phyloP scores from a whole-genome alignment of 2,113 vertebrate genomes.

The Leptosomus discolor region DNA sequence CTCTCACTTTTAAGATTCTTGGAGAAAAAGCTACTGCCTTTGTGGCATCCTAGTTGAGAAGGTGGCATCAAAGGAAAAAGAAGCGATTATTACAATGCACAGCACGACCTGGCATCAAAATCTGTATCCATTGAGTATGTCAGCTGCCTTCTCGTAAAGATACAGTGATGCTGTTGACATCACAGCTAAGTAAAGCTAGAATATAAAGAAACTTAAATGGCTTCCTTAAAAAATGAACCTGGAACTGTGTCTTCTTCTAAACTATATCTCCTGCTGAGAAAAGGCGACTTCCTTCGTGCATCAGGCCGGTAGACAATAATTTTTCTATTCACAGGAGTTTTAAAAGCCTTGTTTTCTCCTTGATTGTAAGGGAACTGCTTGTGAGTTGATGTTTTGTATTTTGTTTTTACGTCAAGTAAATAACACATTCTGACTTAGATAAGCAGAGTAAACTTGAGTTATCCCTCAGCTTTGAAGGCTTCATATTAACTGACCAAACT shows the following conservation, averaged over 20 bases:
- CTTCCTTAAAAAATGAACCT: conserved; percentile 61
- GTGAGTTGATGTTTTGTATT: conserved; percentile 1
- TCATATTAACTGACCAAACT: background rate
- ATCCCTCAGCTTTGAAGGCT: background rate
- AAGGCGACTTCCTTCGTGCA: conserved; percentile 2
- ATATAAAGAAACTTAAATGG: conserved; percentile 56
- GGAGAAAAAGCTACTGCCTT: background rate
- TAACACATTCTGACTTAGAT: background rate
- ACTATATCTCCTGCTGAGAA: conserved; percentile 28
- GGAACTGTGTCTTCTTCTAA: conserved; percentile 60
- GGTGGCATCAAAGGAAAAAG: background rate
- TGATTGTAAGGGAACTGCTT: conserved; percentile 54
- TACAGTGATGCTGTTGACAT: conserved; percentile 16
- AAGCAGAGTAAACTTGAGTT: background rate
- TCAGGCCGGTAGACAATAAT: conserved; percentile 24
- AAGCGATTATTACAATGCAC: background rate
- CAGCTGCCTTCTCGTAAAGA: conserved; percentile 54
- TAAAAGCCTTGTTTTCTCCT: conserved; percentile 9
- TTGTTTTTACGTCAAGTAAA: background rate
- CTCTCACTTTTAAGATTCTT: background rate
- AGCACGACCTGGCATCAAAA: conserved; percentile 16
- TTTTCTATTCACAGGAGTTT: conserved; percentile 38
- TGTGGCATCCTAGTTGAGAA: background rate
- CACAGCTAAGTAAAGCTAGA: conserved; percentile 44
- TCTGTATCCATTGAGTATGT: conserved; percentile 31